phyloP scores from a whole-genome alignment of 2,797 vertebrate genomes.

The Takifugu rubripes region DNA sequence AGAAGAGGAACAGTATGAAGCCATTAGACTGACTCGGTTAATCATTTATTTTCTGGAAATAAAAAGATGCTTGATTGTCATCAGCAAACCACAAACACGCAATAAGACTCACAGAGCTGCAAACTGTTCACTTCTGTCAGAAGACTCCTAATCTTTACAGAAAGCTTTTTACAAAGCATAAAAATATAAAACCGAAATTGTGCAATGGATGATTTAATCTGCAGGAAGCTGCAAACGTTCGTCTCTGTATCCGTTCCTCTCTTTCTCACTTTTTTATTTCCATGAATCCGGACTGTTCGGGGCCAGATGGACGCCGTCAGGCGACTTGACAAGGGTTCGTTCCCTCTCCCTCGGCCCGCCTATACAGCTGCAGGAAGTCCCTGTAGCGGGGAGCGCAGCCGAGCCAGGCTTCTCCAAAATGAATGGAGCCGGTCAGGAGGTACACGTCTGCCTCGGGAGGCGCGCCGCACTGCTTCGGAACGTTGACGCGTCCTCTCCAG shows the following conservation, averaged over 20 bases:
- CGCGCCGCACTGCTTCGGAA: conserved; percentile 76
- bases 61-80: conserved; percentile 30
- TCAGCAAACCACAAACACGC: conserved; percentile 34
- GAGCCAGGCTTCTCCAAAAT: conserved; percentile 89
- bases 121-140: conserved; percentile 66
- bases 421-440: conserved; percentile 87
- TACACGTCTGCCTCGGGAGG: conserved; percentile 75
- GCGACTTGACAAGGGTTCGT: conserved; percentile 88
- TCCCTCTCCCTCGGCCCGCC: conserved; percentile 74
- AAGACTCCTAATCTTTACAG: conserved; percentile 70
- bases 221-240: neutral
- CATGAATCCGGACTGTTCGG: neutral
- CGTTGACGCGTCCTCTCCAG: conserved; percentile 73
- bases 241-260: neutral
- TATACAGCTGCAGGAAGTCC: conserved; percentile 88
- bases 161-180: conserved; percentile 75
- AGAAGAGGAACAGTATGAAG: too few relatives aligned
- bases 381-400: conserved; percentile 88
- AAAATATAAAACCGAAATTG: conserved; percentile 4
- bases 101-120: conserved; percentile 67
- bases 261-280: neutral
- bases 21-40: too few relatives aligned
- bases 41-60: conserved; percentile 48
- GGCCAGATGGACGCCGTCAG: conserved; percentile 53
- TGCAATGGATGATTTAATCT: conserved; percentile 2